Conservation (phyloP, 2,888 invertebrate genomes). For the Tenthredo scrophulariae region DNA sequence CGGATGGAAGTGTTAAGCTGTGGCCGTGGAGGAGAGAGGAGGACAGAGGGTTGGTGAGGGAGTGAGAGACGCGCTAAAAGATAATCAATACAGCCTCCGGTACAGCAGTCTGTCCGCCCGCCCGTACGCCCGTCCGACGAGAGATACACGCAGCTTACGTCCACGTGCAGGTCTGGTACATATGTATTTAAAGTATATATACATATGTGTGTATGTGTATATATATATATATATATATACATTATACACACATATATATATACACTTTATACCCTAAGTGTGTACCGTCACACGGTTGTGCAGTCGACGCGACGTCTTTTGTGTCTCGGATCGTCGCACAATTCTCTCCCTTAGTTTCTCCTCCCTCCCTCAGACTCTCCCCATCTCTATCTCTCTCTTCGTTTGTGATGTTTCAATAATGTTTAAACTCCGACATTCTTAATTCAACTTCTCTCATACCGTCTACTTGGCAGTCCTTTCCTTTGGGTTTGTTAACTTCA, state of each 20-base stretch:
- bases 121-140: conserved; percentile 40
- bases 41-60: conserved; percentile 52
- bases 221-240: too few species aligned
- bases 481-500: neutral
- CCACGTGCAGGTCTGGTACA: conserved; percentile 55
- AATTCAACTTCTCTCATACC: conserved; percentile 51
- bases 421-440: conserved; percentile 40
- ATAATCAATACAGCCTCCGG: conserved; percentile 67
- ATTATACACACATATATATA: neutral
- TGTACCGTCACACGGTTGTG: neutral
- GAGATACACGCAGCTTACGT: conserved; percentile 59
- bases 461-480: conserved; percentile 26
- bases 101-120: conserved; percentile 54
- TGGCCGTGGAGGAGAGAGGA: conserved; percentile 48
- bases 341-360: conserved; percentile 12
- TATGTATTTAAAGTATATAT: neutral
- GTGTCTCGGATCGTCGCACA: conserved; percentile 19
- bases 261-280: neutral
- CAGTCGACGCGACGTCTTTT: conserved; percentile 23
- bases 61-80: conserved; percentile 64
- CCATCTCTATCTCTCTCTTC: conserved; percentile 55
- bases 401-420: conserved; percentile 36
- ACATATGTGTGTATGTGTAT: neutral
- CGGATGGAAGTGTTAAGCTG: conserved; percentile 54
- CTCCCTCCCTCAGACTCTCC: neutral